A percentile compares a stretch with the other conserved stretches of the same genome.
Evolutionary conservation across 2,797 vertebrate genomes (phyloP).

Genomic region (Labroides dimidiatus): DNA sequence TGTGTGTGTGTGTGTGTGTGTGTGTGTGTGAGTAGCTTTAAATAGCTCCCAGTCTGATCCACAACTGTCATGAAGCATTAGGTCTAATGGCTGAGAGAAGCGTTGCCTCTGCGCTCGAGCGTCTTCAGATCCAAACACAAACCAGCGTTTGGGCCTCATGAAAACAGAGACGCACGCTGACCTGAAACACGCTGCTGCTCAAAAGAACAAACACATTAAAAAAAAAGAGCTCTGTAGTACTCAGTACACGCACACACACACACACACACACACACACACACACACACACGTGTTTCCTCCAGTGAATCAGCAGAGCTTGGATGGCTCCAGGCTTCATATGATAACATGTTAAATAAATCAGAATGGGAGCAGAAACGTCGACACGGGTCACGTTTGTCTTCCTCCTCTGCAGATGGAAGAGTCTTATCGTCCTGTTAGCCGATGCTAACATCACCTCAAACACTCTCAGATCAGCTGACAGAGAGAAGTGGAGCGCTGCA

Average conservation of each 20-base stretch:
- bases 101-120: constrained; percentile 4
- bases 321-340: constrained; percentile 55
- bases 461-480: not conserved
- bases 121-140: constrained; percentile 15
- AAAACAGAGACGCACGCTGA: constrained; percentile 1
- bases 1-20: too few relatives aligned
- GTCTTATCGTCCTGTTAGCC: constrained; percentile 27
- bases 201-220: not conserved
- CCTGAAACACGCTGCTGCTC: not conserved
- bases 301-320: constrained; percentile 51
- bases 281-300: not conserved
- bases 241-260: not conserved
- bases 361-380: constrained; percentile 42
- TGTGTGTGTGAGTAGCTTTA: constrained; percentile 47
- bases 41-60: constrained; percentile 78
- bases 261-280: not conserved
- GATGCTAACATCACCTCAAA: constrained; percentile 17
- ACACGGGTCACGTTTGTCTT: constrained; percentile 44
- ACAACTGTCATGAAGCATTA: constrained; percentile 83
- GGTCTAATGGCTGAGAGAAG: constrained; percentile 57
- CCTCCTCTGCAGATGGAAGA: constrained; percentile 45
- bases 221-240: not conserved
- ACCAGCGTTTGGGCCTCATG: not conserved
- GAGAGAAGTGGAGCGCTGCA: constrained; percentile 7
- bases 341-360: constrained; percentile 40